phyloP scores from a whole-genome alignment of 2,797 vertebrate species.

The Lycodopsis pacificus region DNA sequence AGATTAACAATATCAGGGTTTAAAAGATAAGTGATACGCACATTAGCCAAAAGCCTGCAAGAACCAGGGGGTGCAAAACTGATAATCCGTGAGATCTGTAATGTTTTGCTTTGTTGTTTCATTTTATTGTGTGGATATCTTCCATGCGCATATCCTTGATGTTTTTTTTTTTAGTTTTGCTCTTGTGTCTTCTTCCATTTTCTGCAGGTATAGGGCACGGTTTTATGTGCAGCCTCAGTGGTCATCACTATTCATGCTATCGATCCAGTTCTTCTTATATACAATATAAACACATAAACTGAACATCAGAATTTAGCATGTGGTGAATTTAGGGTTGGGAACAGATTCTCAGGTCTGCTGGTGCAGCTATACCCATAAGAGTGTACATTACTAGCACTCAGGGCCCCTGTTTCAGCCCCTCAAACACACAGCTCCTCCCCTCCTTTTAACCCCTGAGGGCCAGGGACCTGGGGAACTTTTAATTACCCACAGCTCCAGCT shows the following conservation, averaged over 20 bases:
- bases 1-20: constrained; percentile 52
- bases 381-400: constrained; percentile 37
- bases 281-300: background rate
- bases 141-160: background rate
- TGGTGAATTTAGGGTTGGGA: background rate
- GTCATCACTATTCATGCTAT: background rate
- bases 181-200: constrained; percentile 3
- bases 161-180: constrained; percentile 5
- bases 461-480: constrained; percentile 93
- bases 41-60: constrained; percentile 35
- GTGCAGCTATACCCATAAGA: constrained; percentile 40
- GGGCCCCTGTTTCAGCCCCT: constrained; percentile 44
- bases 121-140: constrained; percentile 19
- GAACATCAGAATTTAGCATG: background rate
- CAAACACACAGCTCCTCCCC: constrained; percentile 52
- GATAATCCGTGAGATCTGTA: constrained; percentile 34
- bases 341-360: constrained; percentile 14
- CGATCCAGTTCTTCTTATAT: background rate
- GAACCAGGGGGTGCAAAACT: constrained; percentile 38
- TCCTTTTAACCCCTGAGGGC: constrained; percentile 81
- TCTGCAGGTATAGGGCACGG: background rate
- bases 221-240: background rate
- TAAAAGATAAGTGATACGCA: constrained; percentile 55
- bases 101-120: constrained; percentile 10
- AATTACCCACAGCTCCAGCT: constrained; percentile 89